Evolutionary conservation across 2,113 vertebrate species (phyloP), one percentile per base, ranked within the genome.

Genomic region (Carettochelys insculpta): DNA sequence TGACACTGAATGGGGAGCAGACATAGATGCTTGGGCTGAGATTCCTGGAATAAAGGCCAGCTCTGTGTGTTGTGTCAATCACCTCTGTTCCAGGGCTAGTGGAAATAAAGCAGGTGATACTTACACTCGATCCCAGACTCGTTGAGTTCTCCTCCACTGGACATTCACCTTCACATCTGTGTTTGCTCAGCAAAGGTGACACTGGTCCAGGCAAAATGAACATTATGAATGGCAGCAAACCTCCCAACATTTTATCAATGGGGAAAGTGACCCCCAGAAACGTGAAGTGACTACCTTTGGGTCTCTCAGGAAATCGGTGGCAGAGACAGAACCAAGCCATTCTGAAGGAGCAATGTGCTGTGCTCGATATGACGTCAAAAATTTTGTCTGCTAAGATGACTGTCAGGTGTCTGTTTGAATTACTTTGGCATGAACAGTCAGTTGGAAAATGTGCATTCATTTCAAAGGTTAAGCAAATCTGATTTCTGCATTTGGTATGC

Each of bases 401-500:
- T 84, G 93, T 88, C 91, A 90, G 92, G 76, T 97, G 94, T 95
- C 96, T 97, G 91, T 96, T 96, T 92, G 95, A 97, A 96, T 97
- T 97, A 96, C 90, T 82, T 92, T 50, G 83, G 92, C 94, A 88
- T 1, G 91, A 96, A 89, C 50, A 93, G 86, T 84, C 95, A 91
- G 93, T 91, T 94, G 94, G 87, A 95, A 92, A 92, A 94, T 27
- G 81, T 95, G 88, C 92, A 81, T 94, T 97, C 94, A 87, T 95
- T 94, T 95, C 91, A 97, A 98, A 98, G 96, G 96, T 97, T 96
- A 97, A 95, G 90, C 95, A 79, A 88, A 90, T 92, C 91, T 52
- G 88, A 92, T 94, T 94, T 73, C 77, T 93, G 75, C 50, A 4
- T 80, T 95, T 87, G 94, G 83, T 92, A 75, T 92, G 93, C 83